Conservation (phyloP, 1,140 invertebrate species). For the Gyrodactylus salaris region DNA sequence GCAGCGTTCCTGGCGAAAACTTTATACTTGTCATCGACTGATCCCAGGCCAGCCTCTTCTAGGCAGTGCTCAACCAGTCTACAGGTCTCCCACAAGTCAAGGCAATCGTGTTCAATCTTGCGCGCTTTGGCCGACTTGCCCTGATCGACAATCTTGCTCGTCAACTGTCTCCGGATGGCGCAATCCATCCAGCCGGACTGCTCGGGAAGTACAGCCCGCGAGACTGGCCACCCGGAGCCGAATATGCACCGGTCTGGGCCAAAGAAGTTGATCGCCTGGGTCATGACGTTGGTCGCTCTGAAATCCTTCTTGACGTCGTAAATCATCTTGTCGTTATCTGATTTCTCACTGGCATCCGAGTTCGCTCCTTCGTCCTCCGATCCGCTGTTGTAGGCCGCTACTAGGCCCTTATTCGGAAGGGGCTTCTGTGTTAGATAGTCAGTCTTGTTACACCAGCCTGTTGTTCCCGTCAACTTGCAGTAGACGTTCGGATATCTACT, state of each 20-base stretch:
- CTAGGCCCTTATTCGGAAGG: neutral
- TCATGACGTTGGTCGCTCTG: neutral
- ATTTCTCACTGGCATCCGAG: neutral
- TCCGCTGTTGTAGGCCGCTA: neutral
- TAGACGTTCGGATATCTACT: neutral
- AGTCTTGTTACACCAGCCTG: neutral
- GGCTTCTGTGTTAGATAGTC: neutral
- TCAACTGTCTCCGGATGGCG: neutral
- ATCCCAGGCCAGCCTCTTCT: neutral
- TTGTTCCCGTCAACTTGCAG: neutral
- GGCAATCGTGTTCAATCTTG: neutral
- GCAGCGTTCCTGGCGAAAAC: neutral
- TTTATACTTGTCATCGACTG: neutral
- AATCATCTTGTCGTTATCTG: neutral
- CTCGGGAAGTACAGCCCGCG: neutral
- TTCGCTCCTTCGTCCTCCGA: neutral
- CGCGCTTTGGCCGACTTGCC: neutral
- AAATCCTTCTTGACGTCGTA: neutral
- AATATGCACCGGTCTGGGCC: neutral
- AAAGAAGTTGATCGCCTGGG: neutral
- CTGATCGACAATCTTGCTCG: neutral
- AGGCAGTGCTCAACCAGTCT: neutral
- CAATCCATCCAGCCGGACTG: neutral
- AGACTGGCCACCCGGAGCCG: neutral
- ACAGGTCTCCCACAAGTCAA: neutral